Evolutionary conservation across 2,888 invertebrate genomes (phyloP).

Genomic region (Leptinotarsa peninsularis): DNA sequence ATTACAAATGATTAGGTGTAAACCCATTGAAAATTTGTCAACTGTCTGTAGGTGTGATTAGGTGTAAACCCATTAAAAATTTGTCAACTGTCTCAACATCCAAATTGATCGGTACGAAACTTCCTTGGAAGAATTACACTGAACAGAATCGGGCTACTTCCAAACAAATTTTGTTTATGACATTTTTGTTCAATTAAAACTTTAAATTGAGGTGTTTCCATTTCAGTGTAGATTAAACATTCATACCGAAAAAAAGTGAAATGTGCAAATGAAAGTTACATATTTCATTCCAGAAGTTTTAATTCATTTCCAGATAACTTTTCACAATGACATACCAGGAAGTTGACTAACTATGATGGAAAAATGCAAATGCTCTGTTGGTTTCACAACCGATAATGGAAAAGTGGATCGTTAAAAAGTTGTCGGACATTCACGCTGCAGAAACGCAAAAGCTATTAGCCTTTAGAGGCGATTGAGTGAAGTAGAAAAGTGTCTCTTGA

Average conservation of each 20-base stretch:
- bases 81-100: background rate
- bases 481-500: background rate
- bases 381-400: constrained; percentile 1
- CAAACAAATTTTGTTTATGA: constrained; percentile 15
- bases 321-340: constrained; percentile 19
- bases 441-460: constrained; percentile 8
- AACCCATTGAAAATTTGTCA: background rate
- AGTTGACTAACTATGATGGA: background rate
- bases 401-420: background rate
- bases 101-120: constrained; percentile 6
- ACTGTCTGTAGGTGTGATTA: background rate
- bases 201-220: constrained; percentile 21
- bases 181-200: constrained; percentile 16
- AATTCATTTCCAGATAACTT: constrained; percentile 22
- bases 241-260: constrained; percentile 12
- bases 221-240: constrained; percentile 17
- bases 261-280: constrained; percentile 23
- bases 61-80: background rate
- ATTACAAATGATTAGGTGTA: background rate
- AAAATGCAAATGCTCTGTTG: constrained; percentile 14
- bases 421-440: background rate
- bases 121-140: constrained; percentile 3
- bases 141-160: background rate
- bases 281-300: constrained; percentile 25
- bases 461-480: constrained; percentile 1